Percentiles rank a stretch among this genome's conserved stretches.
phyloP scores from a whole-genome alignment of 2,113 vertebrate genomes.

The Lepisosteus oculatus region DNA sequence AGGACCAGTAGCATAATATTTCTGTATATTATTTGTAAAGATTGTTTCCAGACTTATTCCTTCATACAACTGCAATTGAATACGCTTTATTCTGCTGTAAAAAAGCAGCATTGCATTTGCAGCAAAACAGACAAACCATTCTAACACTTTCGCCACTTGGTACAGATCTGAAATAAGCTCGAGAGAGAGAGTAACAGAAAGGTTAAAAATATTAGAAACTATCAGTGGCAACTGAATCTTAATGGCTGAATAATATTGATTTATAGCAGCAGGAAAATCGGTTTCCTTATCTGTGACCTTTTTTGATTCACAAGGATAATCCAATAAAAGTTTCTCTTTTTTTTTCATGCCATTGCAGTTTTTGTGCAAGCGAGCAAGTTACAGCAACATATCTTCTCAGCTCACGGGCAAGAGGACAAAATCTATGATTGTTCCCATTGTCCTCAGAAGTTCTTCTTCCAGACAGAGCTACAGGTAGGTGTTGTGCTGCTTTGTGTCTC shows the following conservation, averaged over 20 bases:
- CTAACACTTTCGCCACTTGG: too few relatives aligned
- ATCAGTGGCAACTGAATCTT: neutral
- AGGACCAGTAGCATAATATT: too few relatives aligned
- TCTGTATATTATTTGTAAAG: too few relatives aligned
- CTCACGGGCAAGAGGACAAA: slow-evolving; percentile 98
- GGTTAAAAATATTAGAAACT: neutral
- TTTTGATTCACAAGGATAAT: slow-evolving; percentile 3
- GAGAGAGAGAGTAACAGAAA: neutral
- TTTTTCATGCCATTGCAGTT: slow-evolving; percentile 64
- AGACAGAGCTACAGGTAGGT: slow-evolving; percentile 97
- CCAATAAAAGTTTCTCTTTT: slow-evolving; percentile 6
- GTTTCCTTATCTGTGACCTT: slow-evolving; percentile 9
- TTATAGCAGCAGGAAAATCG: neutral
- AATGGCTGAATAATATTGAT: slow-evolving; percentile 1
- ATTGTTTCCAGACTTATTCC: too few relatives aligned
- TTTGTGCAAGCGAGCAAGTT: slow-evolving; percentile 98
- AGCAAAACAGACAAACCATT: too few relatives aligned
- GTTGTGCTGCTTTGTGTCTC: neutral
- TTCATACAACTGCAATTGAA: too few relatives aligned
- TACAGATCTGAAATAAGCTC: too few relatives aligned
- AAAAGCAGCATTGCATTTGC: too few relatives aligned
- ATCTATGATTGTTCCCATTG: slow-evolving; percentile 99
- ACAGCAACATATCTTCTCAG: slow-evolving; percentile 98
- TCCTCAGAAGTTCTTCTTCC: slow-evolving; percentile 99
- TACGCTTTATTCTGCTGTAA: too few relatives aligned